Percentiles rank a stretch among this genome's conserved stretches.
Evolutionary conservation across 2,113 vertebrate genomes (phyloP).

Genomic region (Machaerirhynchus nigripectus): DNA sequence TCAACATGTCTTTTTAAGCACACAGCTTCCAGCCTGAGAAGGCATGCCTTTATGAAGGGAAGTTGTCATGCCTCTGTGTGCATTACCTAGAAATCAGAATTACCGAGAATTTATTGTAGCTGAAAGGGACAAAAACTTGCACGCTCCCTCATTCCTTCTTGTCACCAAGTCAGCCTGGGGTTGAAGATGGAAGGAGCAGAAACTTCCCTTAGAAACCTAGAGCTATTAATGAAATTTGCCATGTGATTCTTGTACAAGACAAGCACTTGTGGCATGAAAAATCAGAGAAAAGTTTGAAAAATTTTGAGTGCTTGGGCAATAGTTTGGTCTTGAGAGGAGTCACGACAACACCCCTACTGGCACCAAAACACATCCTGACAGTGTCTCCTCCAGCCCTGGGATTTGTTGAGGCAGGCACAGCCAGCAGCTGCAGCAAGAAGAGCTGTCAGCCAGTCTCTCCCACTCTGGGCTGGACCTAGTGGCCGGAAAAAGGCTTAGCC

Average conservation of each 20-base stretch:
- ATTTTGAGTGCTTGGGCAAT: background rate
- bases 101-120: background rate
- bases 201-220: background rate
- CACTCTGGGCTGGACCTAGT: background rate
- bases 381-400: background rate
- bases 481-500: background rate
- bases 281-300: background rate
- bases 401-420: background rate
- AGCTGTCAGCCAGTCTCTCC: background rate
- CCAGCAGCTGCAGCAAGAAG: background rate
- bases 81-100: background rate
- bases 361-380: rapidly evolving
- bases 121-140: background rate
- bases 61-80: background rate
- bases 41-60: background rate
- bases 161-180: background rate
- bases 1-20: background rate
- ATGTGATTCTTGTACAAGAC: background rate
- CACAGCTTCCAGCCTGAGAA: background rate
- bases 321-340: background rate
- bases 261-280: background rate
- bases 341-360: rapidly evolving
- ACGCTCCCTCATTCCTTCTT: background rate
- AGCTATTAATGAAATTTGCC: background rate
- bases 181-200: background rate